Percentiles rank a stretch among this genome's conserved stretches.
phyloP scores from a whole-genome alignment of 2,888 invertebrate genomes.

The Polylopha cassiicola region DNA sequence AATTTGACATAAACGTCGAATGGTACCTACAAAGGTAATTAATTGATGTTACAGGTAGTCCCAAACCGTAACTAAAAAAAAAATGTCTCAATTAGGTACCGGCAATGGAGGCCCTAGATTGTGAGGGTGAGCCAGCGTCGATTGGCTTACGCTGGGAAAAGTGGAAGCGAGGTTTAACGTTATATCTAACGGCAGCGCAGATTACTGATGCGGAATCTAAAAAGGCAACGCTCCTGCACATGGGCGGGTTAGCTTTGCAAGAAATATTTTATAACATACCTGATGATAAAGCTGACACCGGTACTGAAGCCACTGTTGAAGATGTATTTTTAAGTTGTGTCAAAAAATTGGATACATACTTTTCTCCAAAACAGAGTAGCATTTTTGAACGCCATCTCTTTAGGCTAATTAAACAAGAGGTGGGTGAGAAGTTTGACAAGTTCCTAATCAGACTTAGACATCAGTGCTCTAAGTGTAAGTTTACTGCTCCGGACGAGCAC shows the following conservation, averaged over 20 bases:
- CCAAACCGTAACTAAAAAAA: too few species aligned
- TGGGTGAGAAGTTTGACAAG: constrained; percentile 36
- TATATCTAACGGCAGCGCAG: constrained; percentile 4
- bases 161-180: constrained; percentile 14
- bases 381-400: constrained; percentile 35
- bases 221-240: constrained; percentile 12
- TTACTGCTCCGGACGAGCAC: constrained; percentile 16
- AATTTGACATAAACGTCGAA: too few species aligned
- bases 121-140: constrained; percentile 21
- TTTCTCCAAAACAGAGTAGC: constrained; percentile 30
- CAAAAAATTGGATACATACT: constrained; percentile 28
- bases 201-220: constrained; percentile 3
- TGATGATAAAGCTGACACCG: constrained; percentile 1
- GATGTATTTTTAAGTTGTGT: too few species aligned
- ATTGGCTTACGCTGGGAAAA: constrained; percentile 20
- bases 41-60: neutral
- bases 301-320: constrained; percentile 2
- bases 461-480: constrained; percentile 22
- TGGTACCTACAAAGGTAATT: neutral
- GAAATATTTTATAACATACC: constrained; percentile 22
- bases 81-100: constrained; percentile 9
- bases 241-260: constrained; percentile 19
- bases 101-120: constrained; percentile 16
- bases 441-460: constrained; percentile 30
- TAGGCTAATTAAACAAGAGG: constrained; percentile 32